A percentile compares a stretch with the other conserved stretches of the same genome.
Conservation (phyloP, 1,140 invertebrate genomes). For the Venturia canescens region DNA sequence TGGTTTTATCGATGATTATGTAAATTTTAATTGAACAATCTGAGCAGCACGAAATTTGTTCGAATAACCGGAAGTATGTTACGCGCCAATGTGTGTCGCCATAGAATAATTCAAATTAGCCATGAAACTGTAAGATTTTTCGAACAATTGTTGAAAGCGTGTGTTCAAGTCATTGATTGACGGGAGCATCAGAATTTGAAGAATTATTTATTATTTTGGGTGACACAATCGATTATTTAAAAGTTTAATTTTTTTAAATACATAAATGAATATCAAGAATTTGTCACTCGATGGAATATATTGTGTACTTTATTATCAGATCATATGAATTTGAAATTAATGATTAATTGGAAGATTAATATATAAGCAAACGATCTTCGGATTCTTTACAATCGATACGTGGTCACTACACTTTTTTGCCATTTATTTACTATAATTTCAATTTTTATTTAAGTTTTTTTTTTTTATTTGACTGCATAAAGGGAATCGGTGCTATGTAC, state of each 20-base stretch:
- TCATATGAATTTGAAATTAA: not conserved
- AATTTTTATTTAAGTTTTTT: not conserved
- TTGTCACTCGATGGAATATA: not conserved
- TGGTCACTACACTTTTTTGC: not conserved
- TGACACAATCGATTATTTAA: not conserved
- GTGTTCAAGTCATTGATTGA: no score
- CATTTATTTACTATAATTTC: not conserved
- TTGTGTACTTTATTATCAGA: not conserved
- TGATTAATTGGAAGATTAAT: not conserved
- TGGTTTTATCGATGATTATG: not conserved
- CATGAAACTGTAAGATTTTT: not conserved
- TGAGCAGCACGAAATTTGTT: no score
- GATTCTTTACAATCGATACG: conserved; percentile 28
- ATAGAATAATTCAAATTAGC: no score
- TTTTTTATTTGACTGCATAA: not conserved
- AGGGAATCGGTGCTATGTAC: not conserved
- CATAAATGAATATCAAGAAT: not conserved
- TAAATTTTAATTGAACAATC: not conserved
- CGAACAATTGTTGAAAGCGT: not conserved
- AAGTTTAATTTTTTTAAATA: not conserved
- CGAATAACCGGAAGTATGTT: no score
- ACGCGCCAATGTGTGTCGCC: no score
- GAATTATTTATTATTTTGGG: no score
- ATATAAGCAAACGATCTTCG: not conserved
- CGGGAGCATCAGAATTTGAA: no score